Evolutionary conservation across 2,888 invertebrate genomes (phyloP).

Genomic region (Notodonta ziczac): DNA sequence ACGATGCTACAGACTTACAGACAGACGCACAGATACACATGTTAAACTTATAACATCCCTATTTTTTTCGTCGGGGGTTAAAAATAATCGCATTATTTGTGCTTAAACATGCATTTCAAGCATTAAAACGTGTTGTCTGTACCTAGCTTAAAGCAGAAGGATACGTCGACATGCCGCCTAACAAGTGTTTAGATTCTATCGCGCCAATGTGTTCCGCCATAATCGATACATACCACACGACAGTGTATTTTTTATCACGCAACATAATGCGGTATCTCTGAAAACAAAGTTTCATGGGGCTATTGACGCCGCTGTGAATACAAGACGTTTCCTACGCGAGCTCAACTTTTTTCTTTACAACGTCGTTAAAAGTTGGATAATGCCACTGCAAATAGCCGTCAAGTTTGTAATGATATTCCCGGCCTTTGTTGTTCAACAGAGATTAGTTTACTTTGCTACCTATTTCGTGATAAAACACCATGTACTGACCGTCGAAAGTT

Average conservation of each 20-base stretch:
- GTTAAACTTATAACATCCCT: too few species aligned
- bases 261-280: constrained; percentile 27
- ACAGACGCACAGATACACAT: too few species aligned
- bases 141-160: constrained; percentile 13
- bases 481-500: too few species aligned
- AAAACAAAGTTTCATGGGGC: constrained; percentile 36
- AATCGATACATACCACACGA: constrained; percentile 59
- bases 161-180: constrained; percentile 60
- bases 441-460: not conserved
- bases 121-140: not conserved
- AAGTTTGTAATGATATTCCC: constrained; percentile 22
- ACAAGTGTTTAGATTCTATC: constrained; percentile 73
- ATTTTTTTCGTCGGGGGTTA: too few species aligned
- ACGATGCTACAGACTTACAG: too few species aligned
- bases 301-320: constrained; percentile 34
- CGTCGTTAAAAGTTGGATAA: constrained; percentile 36
- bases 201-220: constrained; percentile 64
- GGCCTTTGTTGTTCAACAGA: not conserved
- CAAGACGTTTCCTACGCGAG: constrained; percentile 28
- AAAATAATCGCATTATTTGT: too few species aligned
- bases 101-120: too few species aligned
- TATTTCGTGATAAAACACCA: too few species aligned
- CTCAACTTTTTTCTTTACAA: constrained; percentile 30
- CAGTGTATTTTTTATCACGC: constrained; percentile 44
- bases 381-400: constrained; percentile 25